These are phyloP conservation scores for Henricia sp. DNA, from an alignment of 53 echinoderm and acorn worm species.

Conservation along the genomic window DNA sequence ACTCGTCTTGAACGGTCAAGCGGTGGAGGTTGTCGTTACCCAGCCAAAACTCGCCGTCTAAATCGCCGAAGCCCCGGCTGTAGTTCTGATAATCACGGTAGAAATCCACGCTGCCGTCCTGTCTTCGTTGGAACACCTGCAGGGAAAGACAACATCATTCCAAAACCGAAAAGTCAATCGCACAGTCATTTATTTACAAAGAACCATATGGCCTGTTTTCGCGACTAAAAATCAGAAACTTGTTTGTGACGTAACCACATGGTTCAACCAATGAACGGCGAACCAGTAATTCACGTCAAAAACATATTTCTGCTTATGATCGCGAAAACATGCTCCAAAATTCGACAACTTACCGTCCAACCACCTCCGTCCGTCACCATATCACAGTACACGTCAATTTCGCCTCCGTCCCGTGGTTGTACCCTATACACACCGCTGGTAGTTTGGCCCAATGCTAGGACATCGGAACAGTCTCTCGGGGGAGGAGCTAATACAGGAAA, in stretches of 20 bases:
- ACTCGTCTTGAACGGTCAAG: conserved; percentile 80
- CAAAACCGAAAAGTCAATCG: not conserved
- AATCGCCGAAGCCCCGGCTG: conserved; percentile 82
- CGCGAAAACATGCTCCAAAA: too few species aligned
- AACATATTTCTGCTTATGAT: too few species aligned
- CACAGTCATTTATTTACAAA: not conserved
- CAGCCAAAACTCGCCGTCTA: conserved; percentile 86
- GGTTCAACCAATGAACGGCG: too few species aligned
- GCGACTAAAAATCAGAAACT: not conserved
- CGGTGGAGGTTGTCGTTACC: conserved; percentile 84
- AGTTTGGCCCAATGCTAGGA: conserved; percentile 27
- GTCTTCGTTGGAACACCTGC: conserved; percentile 81
- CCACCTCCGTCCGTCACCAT: conserved; percentile 80
- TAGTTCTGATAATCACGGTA: conserved; percentile 72
- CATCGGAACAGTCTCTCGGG: conserved; percentile 71
- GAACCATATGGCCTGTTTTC: not conserved
- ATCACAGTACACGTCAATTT: conserved; percentile 79
- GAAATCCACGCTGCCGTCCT: conserved; percentile 76
- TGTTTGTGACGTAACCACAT: too few species aligned
- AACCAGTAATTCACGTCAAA: too few species aligned
- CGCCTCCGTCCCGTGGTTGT: conserved; percentile 44
- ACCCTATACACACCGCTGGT: conserved; percentile 68
- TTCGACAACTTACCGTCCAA: conserved; percentile 70
- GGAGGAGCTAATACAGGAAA: not conserved
- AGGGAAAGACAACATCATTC: not conserved